Conservation (phyloP, 1,140 invertebrate genomes). For the Agrypnia vestita region DNA sequence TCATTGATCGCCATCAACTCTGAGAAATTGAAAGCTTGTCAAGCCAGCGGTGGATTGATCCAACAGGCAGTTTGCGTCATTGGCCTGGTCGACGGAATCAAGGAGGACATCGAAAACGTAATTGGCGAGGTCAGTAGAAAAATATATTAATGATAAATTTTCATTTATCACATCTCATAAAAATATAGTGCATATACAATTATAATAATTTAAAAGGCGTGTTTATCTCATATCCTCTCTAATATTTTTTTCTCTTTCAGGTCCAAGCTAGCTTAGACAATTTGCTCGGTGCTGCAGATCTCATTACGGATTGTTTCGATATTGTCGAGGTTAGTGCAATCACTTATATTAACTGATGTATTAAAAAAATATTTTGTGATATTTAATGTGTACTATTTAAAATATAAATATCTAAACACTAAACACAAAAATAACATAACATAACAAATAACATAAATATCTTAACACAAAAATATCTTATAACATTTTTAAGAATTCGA, state of each 20-base stretch:
- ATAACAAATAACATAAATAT: too few species aligned
- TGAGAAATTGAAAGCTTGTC: slow-evolving; percentile 18
- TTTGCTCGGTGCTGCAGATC: background rate
- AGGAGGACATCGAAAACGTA: background rate
- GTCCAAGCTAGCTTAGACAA: background rate
- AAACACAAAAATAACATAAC: too few species aligned
- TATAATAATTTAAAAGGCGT: too few species aligned
- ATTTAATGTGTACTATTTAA: too few species aligned
- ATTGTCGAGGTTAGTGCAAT: background rate
- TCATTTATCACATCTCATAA: too few species aligned
- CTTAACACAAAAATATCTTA: too few species aligned
- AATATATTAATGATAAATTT: background rate
- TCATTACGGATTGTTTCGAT: background rate
- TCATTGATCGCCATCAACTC: slow-evolving; percentile 1
- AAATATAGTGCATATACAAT: too few species aligned
- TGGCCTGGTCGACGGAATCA: background rate
- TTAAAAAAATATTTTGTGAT: too few species aligned
- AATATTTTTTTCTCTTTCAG: slow-evolving; percentile 8
- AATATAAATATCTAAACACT: too few species aligned
- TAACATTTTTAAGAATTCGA: too few species aligned
- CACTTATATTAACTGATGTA: background rate
- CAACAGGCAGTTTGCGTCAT: slow-evolving; percentile 13
- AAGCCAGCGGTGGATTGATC: slow-evolving; percentile 13
- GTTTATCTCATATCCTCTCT: background rate
- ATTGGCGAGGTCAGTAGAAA: background rate